Conservation (phyloP, 2,113 vertebrate species). For the Erythrolamprus reginae region DNA sequence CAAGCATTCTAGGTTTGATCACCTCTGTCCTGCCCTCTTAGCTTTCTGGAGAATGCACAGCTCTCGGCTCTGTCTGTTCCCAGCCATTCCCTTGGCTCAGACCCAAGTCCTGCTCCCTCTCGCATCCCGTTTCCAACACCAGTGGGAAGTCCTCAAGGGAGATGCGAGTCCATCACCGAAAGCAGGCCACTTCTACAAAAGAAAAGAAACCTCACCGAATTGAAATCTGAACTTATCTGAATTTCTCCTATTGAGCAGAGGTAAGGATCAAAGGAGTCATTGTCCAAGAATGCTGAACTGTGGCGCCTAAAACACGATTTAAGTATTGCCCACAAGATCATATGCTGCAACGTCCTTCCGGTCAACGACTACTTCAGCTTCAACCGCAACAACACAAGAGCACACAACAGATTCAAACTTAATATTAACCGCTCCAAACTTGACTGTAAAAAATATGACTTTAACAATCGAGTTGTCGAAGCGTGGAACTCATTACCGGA, state of each 20-base stretch:
- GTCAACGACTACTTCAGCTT: too few relatives aligned
- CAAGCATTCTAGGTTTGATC: background rate
- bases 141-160: background rate
- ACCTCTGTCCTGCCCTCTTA: background rate
- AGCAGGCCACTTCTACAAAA: background rate
- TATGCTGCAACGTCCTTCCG: too few relatives aligned
- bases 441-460: too few relatives aligned
- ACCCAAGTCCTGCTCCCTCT: background rate
- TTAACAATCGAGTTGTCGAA: too few relatives aligned
- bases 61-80: background rate
- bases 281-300: background rate
- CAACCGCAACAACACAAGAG: too few relatives aligned
- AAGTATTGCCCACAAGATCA: too few relatives aligned
- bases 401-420: too few relatives aligned
- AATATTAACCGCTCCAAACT: too few relatives aligned
- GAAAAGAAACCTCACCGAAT: background rate
- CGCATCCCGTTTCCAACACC: background rate
- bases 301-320: too few relatives aligned
- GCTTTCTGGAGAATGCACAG: background rate
- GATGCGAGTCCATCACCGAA: background rate
- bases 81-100: background rate
- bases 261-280: background rate
- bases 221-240: background rate
- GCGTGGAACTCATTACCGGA: too few relatives aligned
- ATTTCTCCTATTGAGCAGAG: background rate